These are phyloP conservation scores for Saturnia pavonia DNA, from an alignment of 2,888 invertebrate genomes.

Conservation along the genomic window DNA sequence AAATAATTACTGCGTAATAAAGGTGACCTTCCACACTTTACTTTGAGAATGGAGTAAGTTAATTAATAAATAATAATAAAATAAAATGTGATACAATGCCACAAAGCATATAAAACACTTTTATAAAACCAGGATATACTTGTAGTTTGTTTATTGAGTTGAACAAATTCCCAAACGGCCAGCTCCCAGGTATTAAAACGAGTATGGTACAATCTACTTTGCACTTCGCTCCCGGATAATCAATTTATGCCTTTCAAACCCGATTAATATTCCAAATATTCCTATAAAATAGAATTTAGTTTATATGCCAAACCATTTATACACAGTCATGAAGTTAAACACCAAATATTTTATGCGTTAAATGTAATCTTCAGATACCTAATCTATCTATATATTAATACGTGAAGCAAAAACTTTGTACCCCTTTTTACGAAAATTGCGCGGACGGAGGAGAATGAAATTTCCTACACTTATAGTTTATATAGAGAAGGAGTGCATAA, in stretches of 20 bases:
- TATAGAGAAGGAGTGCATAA: no score
- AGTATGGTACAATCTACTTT: slow-evolving; percentile 18
- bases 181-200: slow-evolving; percentile 61
- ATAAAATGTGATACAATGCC: no score
- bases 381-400: no score
- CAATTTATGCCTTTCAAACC: background rate
- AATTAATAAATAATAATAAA: no score
- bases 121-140: background rate
- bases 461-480: no score
- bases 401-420: no score
- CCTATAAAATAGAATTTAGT: background rate
- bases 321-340: background rate
- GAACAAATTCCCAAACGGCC: slow-evolving; percentile 31
- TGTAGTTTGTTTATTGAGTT: background rate
- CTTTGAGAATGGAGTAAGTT: no score
- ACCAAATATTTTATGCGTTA: background rate
- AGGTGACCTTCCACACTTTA: no score
- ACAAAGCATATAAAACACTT: no score
- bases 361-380: background rate
- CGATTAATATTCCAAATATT: background rate
- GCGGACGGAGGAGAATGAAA: no score
- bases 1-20: no score
- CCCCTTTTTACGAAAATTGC: no score
- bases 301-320: background rate
- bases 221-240: background rate